Base-by-base conservation (phyloP, 2,113 vertebrate species). In the Oostethus manadensis region DNA sequence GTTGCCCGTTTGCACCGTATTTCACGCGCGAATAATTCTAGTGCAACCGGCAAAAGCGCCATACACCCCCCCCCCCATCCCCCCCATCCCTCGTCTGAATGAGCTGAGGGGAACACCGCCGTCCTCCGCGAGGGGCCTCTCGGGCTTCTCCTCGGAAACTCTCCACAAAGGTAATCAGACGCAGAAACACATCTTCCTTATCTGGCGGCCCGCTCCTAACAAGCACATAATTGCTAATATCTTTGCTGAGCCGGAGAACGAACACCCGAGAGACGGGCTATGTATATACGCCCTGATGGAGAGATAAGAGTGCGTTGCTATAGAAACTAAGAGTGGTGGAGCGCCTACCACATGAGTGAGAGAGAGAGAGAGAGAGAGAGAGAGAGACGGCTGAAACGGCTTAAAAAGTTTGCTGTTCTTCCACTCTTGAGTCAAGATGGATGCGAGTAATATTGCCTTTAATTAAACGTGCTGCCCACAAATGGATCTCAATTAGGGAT, bases 161-260 rank as follows among this genome's bases (percentile, higher is more conserved):
- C 70, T 55, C 51, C 74, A 73, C 68, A 70, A 83, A 79, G 79
- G 79, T 84, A 84, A 83, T 87, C 84, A 84, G 79, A 76, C 77
- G 64, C 78, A 76, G 76, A 68, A 55, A 71, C 81, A 86, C 80
- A 85, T 88, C 83, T 87, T 81, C 82, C 78, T 86, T 84, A 86
- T 88, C 81, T 83, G 53, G 58, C n/a, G 22, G 71, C 78, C 73
- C 76, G 60, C 72, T 84, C 69, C 80, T 88, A 87, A 88, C 86
- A 87, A 87, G 86, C 84, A 88, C 86, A 84, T 88, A 86, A 88
- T 88, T 88, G 86, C 83, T 86, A 87, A 88, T 88, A 88, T 88
- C 84, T 84, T 80, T 78, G 77, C 84, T 60, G 83, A 79, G 83
- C 76, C 62, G 64, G 73, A 76, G 82, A 80, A 84, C 23, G 76